phyloP scores from a whole-genome alignment of 1,140 invertebrate species.

The Drosophila ogumai region DNA sequence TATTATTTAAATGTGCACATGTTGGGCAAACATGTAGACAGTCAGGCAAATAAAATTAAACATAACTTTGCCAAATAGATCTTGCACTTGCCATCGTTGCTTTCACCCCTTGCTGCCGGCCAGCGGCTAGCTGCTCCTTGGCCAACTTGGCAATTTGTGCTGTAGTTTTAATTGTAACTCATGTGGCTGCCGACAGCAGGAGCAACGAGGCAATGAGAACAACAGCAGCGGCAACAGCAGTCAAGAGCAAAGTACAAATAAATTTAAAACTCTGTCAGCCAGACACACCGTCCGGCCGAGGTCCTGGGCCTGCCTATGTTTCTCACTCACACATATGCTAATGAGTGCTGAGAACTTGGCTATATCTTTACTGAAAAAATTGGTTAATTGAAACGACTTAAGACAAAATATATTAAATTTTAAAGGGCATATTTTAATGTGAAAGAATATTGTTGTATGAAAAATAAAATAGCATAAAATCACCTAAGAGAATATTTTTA shows the following conservation, averaged over 20 bases:
- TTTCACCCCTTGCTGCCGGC: constrained; percentile 18
- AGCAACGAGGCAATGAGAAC: constrained; percentile 5
- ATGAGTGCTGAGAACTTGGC: constrained; percentile 22
- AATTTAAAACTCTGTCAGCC: constrained; percentile 67
- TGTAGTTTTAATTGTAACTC: constrained; percentile 77
- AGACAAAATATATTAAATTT: neutral
- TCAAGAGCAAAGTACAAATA: constrained; percentile 61
- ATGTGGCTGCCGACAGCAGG: constrained; percentile 61
- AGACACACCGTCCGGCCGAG: constrained; percentile 1
- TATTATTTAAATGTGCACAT: constrained; percentile 63
- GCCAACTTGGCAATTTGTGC: constrained; percentile 62
- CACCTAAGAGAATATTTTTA: neutral
- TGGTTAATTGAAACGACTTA: neutral
- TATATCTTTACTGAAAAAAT: neutral
- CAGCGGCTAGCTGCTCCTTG: constrained; percentile 39
- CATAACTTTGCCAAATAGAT: constrained; percentile 60
- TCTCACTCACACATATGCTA: constrained; percentile 13
- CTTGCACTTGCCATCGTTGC: constrained; percentile 31
- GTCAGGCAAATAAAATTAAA: constrained; percentile 67
- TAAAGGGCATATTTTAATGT: too few relatives aligned
- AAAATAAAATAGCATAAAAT: neutral
- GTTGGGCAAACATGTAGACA: constrained; percentile 40
- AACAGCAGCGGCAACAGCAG: constrained; percentile 38
- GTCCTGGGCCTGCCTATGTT: constrained; percentile 1
- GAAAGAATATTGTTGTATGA: neutral